Evolutionary conservation across 2,113 vertebrate species (phyloP), one percentile per base, ranked within the genome.

Genomic region (Anas platyrhynchos): DNA sequence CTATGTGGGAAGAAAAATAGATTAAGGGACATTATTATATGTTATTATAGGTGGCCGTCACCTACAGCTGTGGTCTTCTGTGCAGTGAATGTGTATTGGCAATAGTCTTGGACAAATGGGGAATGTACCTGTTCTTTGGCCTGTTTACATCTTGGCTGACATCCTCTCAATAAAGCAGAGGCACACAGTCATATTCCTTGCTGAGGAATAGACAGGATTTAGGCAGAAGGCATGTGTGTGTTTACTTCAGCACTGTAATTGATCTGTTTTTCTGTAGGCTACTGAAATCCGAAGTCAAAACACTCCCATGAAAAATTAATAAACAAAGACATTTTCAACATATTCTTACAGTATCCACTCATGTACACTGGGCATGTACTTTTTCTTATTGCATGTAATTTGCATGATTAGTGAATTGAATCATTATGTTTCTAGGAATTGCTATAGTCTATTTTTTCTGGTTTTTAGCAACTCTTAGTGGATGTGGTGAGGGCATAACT

Each of bases 241-340:
- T 32, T 91, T 68, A 86, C 94, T 93, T 81, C 54, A 83, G 61
- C 44, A 22, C 29, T 63, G 3, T 88, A 76, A 94, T 87, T 66
- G 67, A 73, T 89, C 75, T 88, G 48, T 31, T 92, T 88, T 95
- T 89, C 74, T 66, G 22, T 38, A 58, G 83, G 78, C 50, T 75
- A 46, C 73, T 58, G 73, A 96, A 93, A 96, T 69, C 44, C n/a
- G 36, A 85, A 94, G 80, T 92, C 86, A 93, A 89, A 96, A 86
- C 61, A 69, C 16, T 94, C 31, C 66, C 44, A 92, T 94, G 79
- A 96, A 93, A 93, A 58, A n/a, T 62, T 87, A 93, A 92, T 94
- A 95, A 96, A 90, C 36, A 26, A 83, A 79, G 62, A 82, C 1
- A 8, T 50, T 84, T 88, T 77, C 7, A 54, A 69, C 79, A 41